phyloP scores from a whole-genome alignment of 2,888 invertebrate genomes.

The Epinotia nisella region DNA sequence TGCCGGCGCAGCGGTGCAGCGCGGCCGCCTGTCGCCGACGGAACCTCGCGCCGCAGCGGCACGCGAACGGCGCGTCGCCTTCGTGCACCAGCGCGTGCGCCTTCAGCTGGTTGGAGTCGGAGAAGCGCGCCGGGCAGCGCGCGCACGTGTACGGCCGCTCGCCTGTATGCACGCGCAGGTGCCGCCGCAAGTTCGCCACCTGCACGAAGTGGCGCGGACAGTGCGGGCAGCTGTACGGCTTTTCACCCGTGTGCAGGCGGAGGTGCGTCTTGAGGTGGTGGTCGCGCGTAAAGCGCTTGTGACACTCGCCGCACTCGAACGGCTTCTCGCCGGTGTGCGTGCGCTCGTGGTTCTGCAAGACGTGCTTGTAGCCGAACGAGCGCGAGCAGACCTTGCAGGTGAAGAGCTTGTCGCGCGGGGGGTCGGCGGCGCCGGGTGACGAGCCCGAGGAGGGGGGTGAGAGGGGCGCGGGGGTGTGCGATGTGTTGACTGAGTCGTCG shows the following conservation, averaged over 20 bases:
- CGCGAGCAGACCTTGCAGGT: constrained; percentile 94
- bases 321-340: constrained; percentile 98
- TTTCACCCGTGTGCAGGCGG: constrained; percentile 96
- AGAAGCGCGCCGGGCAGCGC: constrained; percentile 93
- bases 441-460: constrained; percentile 81
- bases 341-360: constrained; percentile 96
- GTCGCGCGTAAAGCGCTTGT: constrained; percentile 96
- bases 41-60: constrained; percentile 92
- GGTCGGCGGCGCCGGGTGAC: constrained; percentile 78
- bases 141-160: constrained; percentile 95
- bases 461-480: constrained; percentile 66
- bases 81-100: constrained; percentile 95
- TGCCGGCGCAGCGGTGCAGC: constrained; percentile 90
- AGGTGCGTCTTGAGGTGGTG: constrained; percentile 97
- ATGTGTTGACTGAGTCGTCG: constrained; percentile 67
- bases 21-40: constrained; percentile 95
- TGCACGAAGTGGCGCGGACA: constrained; percentile 97
- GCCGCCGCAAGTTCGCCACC: constrained; percentile 95
- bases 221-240: constrained; percentile 96
- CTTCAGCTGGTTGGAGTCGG: constrained; percentile 96
- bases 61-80: constrained; percentile 95
- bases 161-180: constrained; percentile 95
- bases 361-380: constrained; percentile 97
- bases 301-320: constrained; percentile 95
- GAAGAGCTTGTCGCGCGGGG: constrained; percentile 91